Conservation (phyloP, 1,140 invertebrate genomes). For the Cyphomyrmex costatus region DNA sequence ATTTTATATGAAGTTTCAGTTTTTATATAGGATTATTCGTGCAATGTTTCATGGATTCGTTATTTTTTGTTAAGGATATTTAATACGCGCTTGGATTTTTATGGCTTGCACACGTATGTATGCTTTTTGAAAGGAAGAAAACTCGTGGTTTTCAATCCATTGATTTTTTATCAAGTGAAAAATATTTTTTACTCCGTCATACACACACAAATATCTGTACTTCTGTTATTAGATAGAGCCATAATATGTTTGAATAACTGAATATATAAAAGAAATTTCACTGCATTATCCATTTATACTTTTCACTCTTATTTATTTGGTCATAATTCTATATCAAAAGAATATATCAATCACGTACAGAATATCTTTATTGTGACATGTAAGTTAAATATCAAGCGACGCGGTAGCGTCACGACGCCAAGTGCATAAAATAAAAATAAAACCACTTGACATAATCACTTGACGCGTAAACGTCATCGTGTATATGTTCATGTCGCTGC, state of each 20-base stretch:
- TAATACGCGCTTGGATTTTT: constrained; percentile 18
- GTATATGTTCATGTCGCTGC: no score
- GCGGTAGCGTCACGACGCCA: no score
- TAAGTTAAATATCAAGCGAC: no score
- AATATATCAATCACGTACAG: neutral
- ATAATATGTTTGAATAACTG: neutral
- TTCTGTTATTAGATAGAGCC: constrained; percentile 24
- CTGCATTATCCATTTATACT: neutral
- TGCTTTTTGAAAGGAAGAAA: constrained; percentile 49
- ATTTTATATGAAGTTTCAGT: neutral
- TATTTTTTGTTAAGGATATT: constrained; percentile 35
- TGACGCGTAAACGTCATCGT: no score
- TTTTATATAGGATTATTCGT: constrained; percentile 22
- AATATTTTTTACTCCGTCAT: constrained; percentile 39
- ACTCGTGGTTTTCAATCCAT: constrained; percentile 2
- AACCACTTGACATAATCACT: no score
- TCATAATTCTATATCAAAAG: neutral
- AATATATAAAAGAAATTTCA: constrained; percentile 41
- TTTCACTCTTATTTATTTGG: constrained; percentile 14
- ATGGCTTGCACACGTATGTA: constrained; percentile 12
- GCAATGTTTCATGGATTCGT: constrained; percentile 14
- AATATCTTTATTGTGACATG: neutral
- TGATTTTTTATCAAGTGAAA: constrained; percentile 37
- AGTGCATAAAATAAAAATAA: no score
- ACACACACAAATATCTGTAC: neutral